These are phyloP conservation scores for Lymantria dispar DNA, from an alignment of 2,888 invertebrate genomes.

Conservation along the genomic window DNA sequence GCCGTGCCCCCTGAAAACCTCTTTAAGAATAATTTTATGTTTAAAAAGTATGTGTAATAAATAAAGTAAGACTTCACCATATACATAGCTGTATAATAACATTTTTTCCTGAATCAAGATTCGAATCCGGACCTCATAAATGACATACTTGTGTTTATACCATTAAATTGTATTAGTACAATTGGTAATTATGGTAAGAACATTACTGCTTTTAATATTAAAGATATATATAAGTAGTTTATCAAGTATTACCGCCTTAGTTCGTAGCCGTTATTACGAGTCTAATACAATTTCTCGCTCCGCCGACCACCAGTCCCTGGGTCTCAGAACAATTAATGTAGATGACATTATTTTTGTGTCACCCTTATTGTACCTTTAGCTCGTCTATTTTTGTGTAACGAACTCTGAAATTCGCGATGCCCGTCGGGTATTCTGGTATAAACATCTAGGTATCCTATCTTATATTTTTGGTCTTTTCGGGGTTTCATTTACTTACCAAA, in stretches of 20 bases:
- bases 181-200: too few relatives aligned
- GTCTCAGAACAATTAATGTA: constrained; percentile 76
- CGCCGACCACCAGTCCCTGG: constrained; percentile 54
- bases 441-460: constrained; percentile 28
- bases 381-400: constrained; percentile 51
- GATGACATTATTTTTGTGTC: constrained; percentile 72
- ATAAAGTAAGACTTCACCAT: too few relatives aligned
- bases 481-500: not conserved
- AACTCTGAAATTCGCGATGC: constrained; percentile 44
- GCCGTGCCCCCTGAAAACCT: too few relatives aligned
- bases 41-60: too few relatives aligned
- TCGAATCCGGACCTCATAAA: too few relatives aligned
- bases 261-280: constrained; percentile 43
- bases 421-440: constrained; percentile 32
- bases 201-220: too few relatives aligned
- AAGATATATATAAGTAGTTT: constrained; percentile 9
- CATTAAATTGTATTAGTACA: too few relatives aligned
- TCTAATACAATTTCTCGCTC: constrained; percentile 77
- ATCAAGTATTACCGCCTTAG: constrained; percentile 27
- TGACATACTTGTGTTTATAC: too few relatives aligned
- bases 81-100: too few relatives aligned
- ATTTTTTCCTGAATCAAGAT: too few relatives aligned
- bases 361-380: constrained; percentile 52
- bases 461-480: constrained; percentile 14
- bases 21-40: too few relatives aligned